phyloP scores from a whole-genome alignment of 1,140 invertebrate genomes.

The Macrosteles quadrilineatus region DNA sequence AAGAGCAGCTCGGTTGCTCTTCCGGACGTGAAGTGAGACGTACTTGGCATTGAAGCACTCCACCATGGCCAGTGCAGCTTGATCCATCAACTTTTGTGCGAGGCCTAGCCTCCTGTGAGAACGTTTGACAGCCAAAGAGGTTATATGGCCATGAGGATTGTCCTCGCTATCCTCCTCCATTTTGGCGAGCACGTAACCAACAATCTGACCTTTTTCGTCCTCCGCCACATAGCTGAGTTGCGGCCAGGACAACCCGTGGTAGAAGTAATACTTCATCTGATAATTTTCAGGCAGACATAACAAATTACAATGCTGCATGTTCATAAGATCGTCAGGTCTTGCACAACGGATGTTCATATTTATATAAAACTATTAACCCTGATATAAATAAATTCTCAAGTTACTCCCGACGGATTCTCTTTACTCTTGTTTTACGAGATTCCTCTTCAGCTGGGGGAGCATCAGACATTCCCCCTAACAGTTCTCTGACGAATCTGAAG shows the following conservation, averaged over 20 bases:
- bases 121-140: conserved; percentile 92
- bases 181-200: conserved; percentile 98
- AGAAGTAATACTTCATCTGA: conserved; percentile 99
- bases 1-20: conserved; percentile 97
- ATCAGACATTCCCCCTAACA: conserved; percentile 72
- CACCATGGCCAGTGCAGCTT: conserved; percentile 81
- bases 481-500: conserved; percentile 82
- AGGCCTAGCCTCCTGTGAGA: conserved; percentile 89
- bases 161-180: conserved; percentile 99
- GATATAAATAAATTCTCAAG: conserved; percentile 7
- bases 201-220: conserved; percentile 94
- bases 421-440: conserved; percentile 54
- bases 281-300: conserved; percentile 99
- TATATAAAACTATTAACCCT: neutral
- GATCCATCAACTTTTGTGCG: conserved; percentile 99
- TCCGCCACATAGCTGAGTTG: conserved; percentile 99
- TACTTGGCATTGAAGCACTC: conserved; percentile 97
- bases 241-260: conserved; percentile 98
- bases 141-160: conserved; percentile 98
- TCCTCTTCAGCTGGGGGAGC: conserved; percentile 56
- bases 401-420: conserved; percentile 64
- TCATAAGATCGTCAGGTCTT: conserved; percentile 93
- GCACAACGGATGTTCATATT: conserved; percentile 86
- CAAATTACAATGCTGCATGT: conserved; percentile 99
- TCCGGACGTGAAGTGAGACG: conserved; percentile 96